Evolutionary conservation across 2,113 vertebrate genomes (phyloP).

Genomic region (Etheostoma spectabile): DNA sequence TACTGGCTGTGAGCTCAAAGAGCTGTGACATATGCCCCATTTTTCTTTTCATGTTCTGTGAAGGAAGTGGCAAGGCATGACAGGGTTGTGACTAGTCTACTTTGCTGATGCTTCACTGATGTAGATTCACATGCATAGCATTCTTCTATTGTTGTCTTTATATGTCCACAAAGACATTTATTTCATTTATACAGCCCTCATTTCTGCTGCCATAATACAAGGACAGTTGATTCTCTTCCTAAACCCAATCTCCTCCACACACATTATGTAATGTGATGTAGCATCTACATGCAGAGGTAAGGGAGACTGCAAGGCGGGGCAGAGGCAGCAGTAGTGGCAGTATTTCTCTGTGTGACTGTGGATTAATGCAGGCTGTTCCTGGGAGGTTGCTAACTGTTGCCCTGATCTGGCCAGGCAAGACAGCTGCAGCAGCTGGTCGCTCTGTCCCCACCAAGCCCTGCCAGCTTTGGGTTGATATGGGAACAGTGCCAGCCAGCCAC

Average conservation of each 20-base stretch:
- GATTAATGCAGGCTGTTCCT: conserved; percentile 59
- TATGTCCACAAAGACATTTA: neutral
- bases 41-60: conserved; percentile 59
- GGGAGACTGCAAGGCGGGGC: conserved; percentile 53
- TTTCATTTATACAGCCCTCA: neutral
- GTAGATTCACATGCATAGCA: conserved; percentile 13
- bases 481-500: conserved; percentile 69
- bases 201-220: neutral
- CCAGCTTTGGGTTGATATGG: conserved; percentile 60
- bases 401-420: conserved; percentile 56
- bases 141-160: neutral
- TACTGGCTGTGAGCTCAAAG: conserved; percentile 40
- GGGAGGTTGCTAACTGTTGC: conserved; percentile 60
- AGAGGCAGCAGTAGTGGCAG: conserved; percentile 30
- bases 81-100: conserved; percentile 19
- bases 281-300: conserved; percentile 25
- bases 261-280: conserved; percentile 29
- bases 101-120: conserved; percentile 17
- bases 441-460: conserved; percentile 53
- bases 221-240: neutral
- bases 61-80: conserved; percentile 37
- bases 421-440: conserved; percentile 56
- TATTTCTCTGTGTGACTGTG: conserved; percentile 50
- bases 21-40: conserved; percentile 55
- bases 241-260: neutral